Base-by-base conservation (phyloP, 2,888 invertebrate species). In the Idaea dimidiata region DNA sequence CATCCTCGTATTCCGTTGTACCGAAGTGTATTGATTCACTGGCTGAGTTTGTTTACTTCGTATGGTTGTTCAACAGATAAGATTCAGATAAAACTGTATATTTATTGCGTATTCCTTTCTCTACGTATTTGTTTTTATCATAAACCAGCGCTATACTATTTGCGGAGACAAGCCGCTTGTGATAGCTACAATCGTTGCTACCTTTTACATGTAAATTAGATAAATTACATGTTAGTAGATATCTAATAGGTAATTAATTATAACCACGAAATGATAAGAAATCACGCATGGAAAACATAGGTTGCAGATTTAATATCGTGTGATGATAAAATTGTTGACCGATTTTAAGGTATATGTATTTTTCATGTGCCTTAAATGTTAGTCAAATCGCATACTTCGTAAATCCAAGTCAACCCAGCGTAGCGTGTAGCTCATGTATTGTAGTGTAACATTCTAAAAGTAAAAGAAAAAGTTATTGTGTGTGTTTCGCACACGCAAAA, bases 1-100 rank as follows among this genome's bases (percentile, higher is more conserved):
- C 43, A 6, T 7, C 43, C 43, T 43, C 43, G 43, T 43, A 14
- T 43, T 43, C 14, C 43, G 43, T 43, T 43, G 43, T 8, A 43
- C 66, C 63, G 61, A 66, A 70, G 66, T 72, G 70, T 70, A 64
- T 69, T 63, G 65, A 63, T 63, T 57, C 65, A 66, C 65, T 63
- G 62, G 66, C 58, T 57, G 62, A 61, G 67, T 63, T 65, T 79
- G 78, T 85, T 83, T 86, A 77, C 72, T 76, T 78, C 80, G 77
- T 72, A 65, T 79, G 81, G 78, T 84, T 83, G 80, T 79, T 78
- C 73, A 77, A 73, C 74, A 80, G 82, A 86, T 88, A 86, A 84
- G 81, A 81, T 70, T 69, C 71, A 84, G 83, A 86, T 87, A 85
- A 83, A 81, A 81, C 75, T 76, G 78, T 88, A 88, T 89, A 88